Base-by-base conservation (phyloP, 2,797 vertebrate species). In the Takifugu ocellatus region DNA sequence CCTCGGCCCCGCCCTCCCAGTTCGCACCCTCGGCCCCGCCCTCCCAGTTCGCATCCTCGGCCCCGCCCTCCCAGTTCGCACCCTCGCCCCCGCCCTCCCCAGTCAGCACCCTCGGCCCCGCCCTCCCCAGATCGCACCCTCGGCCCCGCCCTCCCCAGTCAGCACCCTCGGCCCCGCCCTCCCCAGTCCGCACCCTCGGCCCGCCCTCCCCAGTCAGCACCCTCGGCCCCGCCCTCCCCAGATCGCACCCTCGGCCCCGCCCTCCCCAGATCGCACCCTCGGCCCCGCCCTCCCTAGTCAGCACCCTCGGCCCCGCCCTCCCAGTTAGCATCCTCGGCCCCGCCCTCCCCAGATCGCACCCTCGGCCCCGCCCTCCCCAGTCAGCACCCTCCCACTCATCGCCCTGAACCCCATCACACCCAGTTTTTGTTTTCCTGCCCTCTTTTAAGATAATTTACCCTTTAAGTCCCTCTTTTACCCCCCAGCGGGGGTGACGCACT, bases 381-480 rank as follows among this genome's bases (percentile, higher is more conserved):
- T 17, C 1, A 17, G 1, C 17, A 17, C 1, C 17, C 17, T 87
- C 71, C 78, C 65, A 63, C 69, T 82, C 73, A 85, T 86, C 83
- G 86, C 85, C 77, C 80, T 59, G 63, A 66, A 60, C 85, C 77
- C 81, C 59, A 63, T 82, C 75, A 84, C 82, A 82, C 79, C 61
- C 51, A 49, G 63, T 51, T 52, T 63, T 59, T 51, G 59, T 64
- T 58, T 49, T 45, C 2, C 60, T 59, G 50, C 29, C 58, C 57
- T 62, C 55, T 72, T 66, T 56, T 75, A 67, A 79, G 81, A 83
- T 82, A 81, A 87, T 79, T 89, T 87, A 85, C 87, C 81, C 73
- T 80, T 80, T 86, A 84, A 87, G 78, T 81, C 78, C 70, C 70
- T 68, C 71, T 56, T 68, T 90, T 89, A 86, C 75, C 81, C 87